These are phyloP conservation scores for Oncorhynchus mykiss DNA, from an alignment of 2,113 vertebrate genomes.

Conservation along the genomic window DNA sequence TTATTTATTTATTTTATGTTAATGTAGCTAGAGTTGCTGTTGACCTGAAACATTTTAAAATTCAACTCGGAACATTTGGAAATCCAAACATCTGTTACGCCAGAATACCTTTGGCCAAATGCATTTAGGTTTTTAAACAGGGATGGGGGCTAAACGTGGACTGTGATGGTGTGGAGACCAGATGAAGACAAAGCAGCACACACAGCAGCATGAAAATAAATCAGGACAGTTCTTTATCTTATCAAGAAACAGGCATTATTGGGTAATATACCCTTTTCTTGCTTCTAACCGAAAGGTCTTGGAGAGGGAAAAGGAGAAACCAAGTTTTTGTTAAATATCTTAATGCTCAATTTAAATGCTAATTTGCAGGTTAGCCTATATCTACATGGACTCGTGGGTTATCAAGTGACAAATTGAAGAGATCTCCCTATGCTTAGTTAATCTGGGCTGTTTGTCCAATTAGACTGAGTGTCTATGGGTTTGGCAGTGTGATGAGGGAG, in stretches of 20 bases:
- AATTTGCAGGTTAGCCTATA: conserved; percentile 44
- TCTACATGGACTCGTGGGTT: conserved; percentile 21
- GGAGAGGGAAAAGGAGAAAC: conserved; percentile 25
- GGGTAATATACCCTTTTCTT: conserved; percentile 30
- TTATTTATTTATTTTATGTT: not conserved
- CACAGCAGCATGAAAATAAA: conserved; percentile 47
- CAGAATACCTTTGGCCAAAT: conserved; percentile 40
- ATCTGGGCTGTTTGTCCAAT: conserved; percentile 20
- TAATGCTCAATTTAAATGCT: conserved; percentile 55
- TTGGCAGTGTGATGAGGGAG: not conserved
- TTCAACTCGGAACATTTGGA: conserved; percentile 30
- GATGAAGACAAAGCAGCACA: conserved; percentile 14
- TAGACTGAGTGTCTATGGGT: not conserved
- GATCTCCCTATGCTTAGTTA: conserved; percentile 12
- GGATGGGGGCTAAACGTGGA: conserved; percentile 13
- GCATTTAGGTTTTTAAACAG: conserved; percentile 35
- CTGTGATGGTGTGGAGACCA: conserved; percentile 2
- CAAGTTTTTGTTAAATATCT: conserved; percentile 16
- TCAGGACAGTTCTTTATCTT: conserved; percentile 54
- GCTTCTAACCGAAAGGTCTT: conserved; percentile 20
- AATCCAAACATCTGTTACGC: conserved; percentile 44
- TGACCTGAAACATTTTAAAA: conserved; percentile 34
- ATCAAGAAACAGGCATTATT: conserved; percentile 42
- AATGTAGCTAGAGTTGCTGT: not conserved
- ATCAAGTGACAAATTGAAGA: conserved; percentile 35